These are phyloP conservation scores for Spisula subtruncata DNA, from an alignment of 2,888 invertebrate genomes.

Conservation along the genomic window DNA sequence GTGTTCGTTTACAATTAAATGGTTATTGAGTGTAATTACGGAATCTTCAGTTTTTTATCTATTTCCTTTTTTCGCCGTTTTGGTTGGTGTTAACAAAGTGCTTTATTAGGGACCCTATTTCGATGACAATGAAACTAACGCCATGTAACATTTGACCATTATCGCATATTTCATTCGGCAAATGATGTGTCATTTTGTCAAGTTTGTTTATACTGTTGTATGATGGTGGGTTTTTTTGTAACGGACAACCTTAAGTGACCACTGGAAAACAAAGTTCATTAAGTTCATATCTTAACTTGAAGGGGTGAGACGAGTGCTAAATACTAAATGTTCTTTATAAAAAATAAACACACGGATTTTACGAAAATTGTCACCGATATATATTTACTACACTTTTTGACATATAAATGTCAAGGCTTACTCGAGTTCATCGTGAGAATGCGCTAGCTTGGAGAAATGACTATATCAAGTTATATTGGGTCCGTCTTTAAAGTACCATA, in stretches of 20 bases:
- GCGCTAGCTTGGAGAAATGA: slow-evolving; percentile 36
- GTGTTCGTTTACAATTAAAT: not conserved
- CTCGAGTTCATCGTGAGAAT: slow-evolving; percentile 41
- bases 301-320: slow-evolving; percentile 55
- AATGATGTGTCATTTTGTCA: not conserved
- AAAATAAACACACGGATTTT: slow-evolving; percentile 49
- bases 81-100: not conserved
- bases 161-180: not conserved
- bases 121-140: not conserved
- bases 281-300: slow-evolving; percentile 41
- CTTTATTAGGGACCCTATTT: not conserved
- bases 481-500: not conserved
- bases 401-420: slow-evolving; percentile 58
- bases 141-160: not conserved
- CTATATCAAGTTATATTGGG: slow-evolving; percentile 29
- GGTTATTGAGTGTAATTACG: not conserved
- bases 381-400: slow-evolving; percentile 61
- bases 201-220: not conserved
- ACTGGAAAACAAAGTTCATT: slow-evolving; percentile 38
- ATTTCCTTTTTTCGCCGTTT: not conserved
- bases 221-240: not conserved
- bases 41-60: not conserved
- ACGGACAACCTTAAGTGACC: slow-evolving; percentile 36
- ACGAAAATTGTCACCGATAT: slow-evolving; percentile 61
- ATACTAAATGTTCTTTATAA: slow-evolving; percentile 55